These are phyloP conservation scores for Rhabdomys pumilio DNA, from an alignment of 2,797 vertebrate genomes.

Conservation along the genomic window DNA sequence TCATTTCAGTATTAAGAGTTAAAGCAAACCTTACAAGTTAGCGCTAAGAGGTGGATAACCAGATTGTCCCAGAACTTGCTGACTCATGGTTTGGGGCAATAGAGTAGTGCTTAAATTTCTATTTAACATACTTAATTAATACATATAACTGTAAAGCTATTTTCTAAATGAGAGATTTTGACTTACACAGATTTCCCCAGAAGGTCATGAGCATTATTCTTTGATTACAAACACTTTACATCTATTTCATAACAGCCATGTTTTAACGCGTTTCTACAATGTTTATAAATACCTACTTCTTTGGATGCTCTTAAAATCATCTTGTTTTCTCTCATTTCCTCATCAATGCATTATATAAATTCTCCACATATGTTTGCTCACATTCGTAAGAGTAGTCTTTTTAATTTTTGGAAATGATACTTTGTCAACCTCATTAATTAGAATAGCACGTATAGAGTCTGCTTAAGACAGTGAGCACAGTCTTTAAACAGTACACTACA, in stretches of 20 bases:
- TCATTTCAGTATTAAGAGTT: slow-evolving; percentile 39
- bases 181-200: background rate
- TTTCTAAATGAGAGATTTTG: slow-evolving; percentile 1
- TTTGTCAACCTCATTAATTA: slow-evolving; percentile 15
- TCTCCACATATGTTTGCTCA: background rate
- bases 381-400: background rate
- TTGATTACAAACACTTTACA: background rate
- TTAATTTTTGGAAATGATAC: slow-evolving; percentile 25
- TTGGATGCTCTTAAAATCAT: background rate
- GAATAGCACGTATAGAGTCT: background rate
- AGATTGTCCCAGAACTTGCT: background rate
- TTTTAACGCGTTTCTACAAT: slow-evolving; percentile 54
- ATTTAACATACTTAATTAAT: slow-evolving; percentile 23
- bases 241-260: background rate
- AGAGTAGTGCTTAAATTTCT: background rate
- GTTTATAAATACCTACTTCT: background rate
- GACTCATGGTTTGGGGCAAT: background rate
- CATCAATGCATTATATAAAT: background rate
- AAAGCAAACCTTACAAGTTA: background rate
- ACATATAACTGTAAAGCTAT: background rate
- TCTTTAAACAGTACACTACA: background rate
- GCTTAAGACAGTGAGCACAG: background rate
- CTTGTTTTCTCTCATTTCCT: background rate
- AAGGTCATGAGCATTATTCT: background rate
- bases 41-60: background rate